These are phyloP conservation scores for Bruchidius siliquastri DNA, from an alignment of 2,888 invertebrate genomes.

Conservation along the genomic window DNA sequence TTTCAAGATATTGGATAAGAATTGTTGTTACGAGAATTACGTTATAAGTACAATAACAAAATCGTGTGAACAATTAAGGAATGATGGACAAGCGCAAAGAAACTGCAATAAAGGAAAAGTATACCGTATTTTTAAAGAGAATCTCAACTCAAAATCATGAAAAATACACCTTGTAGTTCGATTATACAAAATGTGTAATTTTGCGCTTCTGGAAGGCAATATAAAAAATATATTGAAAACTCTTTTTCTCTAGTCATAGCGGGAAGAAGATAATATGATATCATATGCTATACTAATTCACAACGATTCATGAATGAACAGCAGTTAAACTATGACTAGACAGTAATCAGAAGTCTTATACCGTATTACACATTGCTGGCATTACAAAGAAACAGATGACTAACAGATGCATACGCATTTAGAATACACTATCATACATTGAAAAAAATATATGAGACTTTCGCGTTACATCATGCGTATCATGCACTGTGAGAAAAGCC, in stretches of 20 bases:
- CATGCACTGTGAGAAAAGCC: background rate
- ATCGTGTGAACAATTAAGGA: background rate
- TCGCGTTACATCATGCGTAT: background rate
- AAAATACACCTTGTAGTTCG: no score
- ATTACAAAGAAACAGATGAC: constrained; percentile 6
- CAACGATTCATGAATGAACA: background rate
- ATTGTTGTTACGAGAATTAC: background rate
- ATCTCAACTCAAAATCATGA: no score
- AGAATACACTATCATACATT: constrained; percentile 14
- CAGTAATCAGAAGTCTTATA: background rate
- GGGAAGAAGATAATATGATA: no score
- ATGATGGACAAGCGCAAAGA: background rate
- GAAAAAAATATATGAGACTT: constrained; percentile 5
- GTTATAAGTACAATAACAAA: background rate
- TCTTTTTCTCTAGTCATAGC: no score
- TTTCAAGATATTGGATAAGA: background rate
- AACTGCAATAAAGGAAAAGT: background rate
- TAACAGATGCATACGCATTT: constrained; percentile 10
- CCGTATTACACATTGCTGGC: background rate
- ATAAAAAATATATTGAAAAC: no score
- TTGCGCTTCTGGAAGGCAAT: no score
- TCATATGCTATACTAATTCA: no score
- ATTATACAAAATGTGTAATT: no score
- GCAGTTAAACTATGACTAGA: background rate
- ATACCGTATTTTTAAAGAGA: no score